These are phyloP conservation scores for Nestor notabilis DNA, from an alignment of 2,113 vertebrate genomes.

Conservation along the genomic window DNA sequence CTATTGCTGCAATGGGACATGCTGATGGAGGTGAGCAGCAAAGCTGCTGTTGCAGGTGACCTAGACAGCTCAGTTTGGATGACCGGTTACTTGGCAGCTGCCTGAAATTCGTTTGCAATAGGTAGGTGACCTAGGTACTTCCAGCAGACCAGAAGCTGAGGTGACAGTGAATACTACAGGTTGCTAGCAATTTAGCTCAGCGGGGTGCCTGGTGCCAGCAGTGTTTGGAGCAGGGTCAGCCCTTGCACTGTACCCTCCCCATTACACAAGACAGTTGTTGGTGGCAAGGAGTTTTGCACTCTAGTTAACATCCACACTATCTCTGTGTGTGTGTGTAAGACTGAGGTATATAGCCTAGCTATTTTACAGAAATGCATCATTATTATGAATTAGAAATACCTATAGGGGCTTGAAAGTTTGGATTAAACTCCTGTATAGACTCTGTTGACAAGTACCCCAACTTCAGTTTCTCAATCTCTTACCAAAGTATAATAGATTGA, in stretches of 20 bases:
- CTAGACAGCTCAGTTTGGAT: neutral
- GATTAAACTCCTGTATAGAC: neutral
- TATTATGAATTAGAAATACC: neutral
- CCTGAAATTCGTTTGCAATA: neutral
- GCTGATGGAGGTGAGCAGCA: neutral
- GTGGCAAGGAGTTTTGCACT: neutral
- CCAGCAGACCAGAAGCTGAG: neutral
- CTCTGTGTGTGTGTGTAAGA: neutral
- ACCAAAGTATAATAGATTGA: neutral
- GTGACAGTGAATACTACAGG: fast-evolving
- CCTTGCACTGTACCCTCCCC: fast-evolving
- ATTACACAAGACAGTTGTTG: neutral
- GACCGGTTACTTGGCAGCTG: neutral
- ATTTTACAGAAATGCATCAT: neutral
- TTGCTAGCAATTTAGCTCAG: neutral
- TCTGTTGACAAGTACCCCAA: neutral
- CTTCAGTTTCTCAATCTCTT: neutral
- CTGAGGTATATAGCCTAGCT: neutral
- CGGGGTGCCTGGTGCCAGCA: neutral
- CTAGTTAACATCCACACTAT: neutral
- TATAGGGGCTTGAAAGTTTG: neutral
- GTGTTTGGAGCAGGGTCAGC: neutral
- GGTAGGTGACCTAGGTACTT: neutral
- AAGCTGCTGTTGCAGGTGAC: neutral
- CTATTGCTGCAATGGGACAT: neutral